Evolutionary conservation across 2,797 vertebrate genomes (phyloP).

Genomic region (Liasis olivaceus): DNA sequence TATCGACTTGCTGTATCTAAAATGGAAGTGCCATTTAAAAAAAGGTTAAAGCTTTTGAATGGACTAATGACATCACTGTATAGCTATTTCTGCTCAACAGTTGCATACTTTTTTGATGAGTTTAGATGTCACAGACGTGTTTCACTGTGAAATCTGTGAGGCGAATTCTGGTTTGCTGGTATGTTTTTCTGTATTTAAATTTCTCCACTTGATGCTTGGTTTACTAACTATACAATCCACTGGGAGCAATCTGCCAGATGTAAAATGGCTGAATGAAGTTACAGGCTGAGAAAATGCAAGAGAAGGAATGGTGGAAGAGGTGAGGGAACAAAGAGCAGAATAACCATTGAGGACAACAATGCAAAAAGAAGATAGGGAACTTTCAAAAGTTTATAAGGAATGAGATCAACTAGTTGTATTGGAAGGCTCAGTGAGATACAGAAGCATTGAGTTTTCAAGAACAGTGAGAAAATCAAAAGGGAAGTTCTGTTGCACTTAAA

Average conservation of each 20-base stretch:
- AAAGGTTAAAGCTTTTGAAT: constrained; percentile 31
- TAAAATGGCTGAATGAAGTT: background rate
- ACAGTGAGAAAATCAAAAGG: background rate
- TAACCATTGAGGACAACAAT: background rate
- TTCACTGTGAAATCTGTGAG: background rate
- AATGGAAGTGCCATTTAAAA: background rate
- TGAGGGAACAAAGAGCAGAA: background rate
- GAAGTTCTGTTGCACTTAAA: background rate
- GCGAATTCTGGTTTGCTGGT: background rate
- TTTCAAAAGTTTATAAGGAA: background rate
- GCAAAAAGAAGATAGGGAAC: background rate
- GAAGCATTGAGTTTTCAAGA: background rate
- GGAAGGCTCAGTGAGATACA: background rate
- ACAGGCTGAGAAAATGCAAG: background rate
- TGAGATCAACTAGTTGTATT: background rate
- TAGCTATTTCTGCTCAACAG: constrained; percentile 8
- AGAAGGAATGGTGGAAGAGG: background rate
- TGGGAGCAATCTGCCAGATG: background rate
- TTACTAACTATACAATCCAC: background rate
- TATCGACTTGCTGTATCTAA: background rate
- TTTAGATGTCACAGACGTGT: background rate
- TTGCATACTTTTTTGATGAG: background rate
- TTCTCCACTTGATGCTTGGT: background rate
- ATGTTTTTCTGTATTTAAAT: background rate
- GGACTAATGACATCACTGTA: constrained; percentile 25